These are phyloP conservation scores for Pseudoips prasinana DNA, from an alignment of 2,888 invertebrate genomes.

Conservation along the genomic window DNA sequence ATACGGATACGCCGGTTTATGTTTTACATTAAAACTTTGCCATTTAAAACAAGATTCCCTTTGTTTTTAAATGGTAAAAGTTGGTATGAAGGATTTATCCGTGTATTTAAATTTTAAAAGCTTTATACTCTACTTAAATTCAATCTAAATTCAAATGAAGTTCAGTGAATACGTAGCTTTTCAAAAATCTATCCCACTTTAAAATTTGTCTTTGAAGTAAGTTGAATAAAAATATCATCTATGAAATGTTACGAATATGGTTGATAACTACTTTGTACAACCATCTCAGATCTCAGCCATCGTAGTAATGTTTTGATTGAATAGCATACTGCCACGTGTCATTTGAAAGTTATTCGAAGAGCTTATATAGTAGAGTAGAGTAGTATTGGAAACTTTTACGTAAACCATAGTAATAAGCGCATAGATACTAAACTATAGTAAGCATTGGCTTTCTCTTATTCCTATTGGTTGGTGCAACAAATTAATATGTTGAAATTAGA, in stretches of 20 bases:
- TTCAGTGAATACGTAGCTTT: too few relatives aligned
- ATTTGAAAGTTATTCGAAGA: neutral
- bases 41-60: neutral
- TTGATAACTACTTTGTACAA: too few relatives aligned
- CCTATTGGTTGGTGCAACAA: too few relatives aligned
- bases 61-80: neutral
- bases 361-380: neutral
- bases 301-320: neutral
- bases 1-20: neutral
- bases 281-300: too few relatives aligned
- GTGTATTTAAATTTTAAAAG: neutral
- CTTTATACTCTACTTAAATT: too few relatives aligned
- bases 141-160: too few relatives aligned
- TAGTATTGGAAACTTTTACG: constrained; percentile 10
- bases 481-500: too few relatives aligned
- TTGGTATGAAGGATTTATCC: neutral
- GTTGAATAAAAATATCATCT: too few relatives aligned
- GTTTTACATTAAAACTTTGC: neutral
- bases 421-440: too few relatives aligned
- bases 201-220: too few relatives aligned
- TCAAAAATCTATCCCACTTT: too few relatives aligned
- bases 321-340: neutral
- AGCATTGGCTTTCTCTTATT: constrained; percentile 19
- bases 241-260: too few relatives aligned
- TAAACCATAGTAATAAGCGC: constrained; percentile 14